These are phyloP conservation scores for Aphidius ervi DNA, from an alignment of 1,140 invertebrate species.

Conservation along the genomic window DNA sequence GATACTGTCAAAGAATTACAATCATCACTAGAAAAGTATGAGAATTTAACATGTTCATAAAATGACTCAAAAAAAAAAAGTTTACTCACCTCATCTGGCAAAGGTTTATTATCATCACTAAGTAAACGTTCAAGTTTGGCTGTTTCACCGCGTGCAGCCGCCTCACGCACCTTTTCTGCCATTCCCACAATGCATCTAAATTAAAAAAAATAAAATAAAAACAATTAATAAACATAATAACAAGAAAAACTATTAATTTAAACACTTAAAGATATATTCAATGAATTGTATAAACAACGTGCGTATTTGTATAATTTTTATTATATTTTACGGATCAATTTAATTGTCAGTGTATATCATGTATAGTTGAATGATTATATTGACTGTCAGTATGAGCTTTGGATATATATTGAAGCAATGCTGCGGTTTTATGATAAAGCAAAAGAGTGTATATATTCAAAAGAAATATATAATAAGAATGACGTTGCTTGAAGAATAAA, in stretches of 20 bases:
- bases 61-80: not conserved
- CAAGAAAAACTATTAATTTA: not conserved
- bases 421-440: too few relatives aligned
- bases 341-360: too few relatives aligned
- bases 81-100: conserved; percentile 38
- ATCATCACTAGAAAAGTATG: conserved; percentile 16
- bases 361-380: not conserved
- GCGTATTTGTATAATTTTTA: too few relatives aligned
- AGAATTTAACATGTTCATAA: too few relatives aligned
- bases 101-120: conserved; percentile 37
- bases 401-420: not conserved
- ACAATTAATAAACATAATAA: not conserved
- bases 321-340: too few relatives aligned
- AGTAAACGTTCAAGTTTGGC: conserved; percentile 36
- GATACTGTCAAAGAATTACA: not conserved
- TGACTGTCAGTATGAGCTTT: not conserved
- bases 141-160: conserved; percentile 40
- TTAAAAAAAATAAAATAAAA: conserved; percentile 21
- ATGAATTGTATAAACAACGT: not conserved
- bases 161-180: conserved; percentile 46
- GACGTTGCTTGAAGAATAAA: too few relatives aligned
- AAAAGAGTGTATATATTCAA: too few relatives aligned
- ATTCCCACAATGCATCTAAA: conserved; percentile 43
- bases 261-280: not conserved
- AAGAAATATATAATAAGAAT: too few relatives aligned